These are phyloP conservation scores for Zosterops lateralis DNA, from an alignment of 2,113 vertebrate genomes.

Conservation along the genomic window DNA sequence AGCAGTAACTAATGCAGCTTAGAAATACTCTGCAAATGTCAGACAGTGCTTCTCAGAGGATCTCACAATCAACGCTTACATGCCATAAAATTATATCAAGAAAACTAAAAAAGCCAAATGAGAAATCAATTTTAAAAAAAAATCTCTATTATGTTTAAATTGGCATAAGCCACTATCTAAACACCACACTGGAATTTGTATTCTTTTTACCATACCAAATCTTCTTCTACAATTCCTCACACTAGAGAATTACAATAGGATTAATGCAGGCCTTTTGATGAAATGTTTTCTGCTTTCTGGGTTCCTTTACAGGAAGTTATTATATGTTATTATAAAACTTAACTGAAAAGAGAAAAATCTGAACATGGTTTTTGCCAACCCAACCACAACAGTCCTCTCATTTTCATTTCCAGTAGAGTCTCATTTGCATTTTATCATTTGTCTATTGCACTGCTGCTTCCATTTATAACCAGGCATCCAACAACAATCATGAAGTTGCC, in stretches of 20 bases:
- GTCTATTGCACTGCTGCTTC: not conserved
- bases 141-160: not conserved
- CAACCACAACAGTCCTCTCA: not conserved
- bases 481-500: not conserved
- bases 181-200: accelerated
- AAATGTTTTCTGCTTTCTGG: not conserved
- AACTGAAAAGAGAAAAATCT: not conserved
- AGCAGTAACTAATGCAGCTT: not conserved
- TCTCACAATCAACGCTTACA: not conserved
- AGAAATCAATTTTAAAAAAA: not conserved
- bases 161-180: not conserved
- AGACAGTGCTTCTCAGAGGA: not conserved
- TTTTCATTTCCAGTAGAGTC: not conserved
- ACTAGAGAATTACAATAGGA: not conserved
- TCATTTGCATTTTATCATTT: not conserved
- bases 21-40: not conserved
- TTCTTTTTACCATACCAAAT: not conserved
- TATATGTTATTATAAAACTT: not conserved
- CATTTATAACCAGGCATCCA: not conserved
- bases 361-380: not conserved
- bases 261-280: not conserved
- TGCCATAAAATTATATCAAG: not conserved
- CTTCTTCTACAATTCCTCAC: not conserved
- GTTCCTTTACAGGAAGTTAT: not conserved
- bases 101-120: not conserved